These are phyloP conservation scores for Solenopsis invicta DNA, from an alignment of 1,140 invertebrate species.

Conservation along the genomic window DNA sequence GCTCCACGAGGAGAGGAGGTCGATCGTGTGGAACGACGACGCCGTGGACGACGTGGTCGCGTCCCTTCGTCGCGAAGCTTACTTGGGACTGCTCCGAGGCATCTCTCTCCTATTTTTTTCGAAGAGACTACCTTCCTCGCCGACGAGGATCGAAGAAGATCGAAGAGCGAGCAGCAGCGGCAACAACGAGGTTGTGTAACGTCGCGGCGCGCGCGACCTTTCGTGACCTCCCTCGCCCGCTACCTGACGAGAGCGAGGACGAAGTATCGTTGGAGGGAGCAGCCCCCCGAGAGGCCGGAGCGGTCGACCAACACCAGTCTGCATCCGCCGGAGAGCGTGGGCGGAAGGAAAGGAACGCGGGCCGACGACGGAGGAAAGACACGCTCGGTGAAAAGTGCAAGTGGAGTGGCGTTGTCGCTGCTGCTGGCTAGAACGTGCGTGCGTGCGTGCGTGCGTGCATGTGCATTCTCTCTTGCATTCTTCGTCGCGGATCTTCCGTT, in stretches of 20 bases:
- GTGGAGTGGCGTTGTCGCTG: conserved; percentile 48
- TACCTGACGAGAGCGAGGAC: too few relatives aligned
- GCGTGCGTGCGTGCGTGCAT: conserved; percentile 32
- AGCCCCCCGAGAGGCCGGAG: conserved; percentile 36
- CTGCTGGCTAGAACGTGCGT: conserved; percentile 15
- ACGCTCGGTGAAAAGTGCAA: conserved; percentile 73
- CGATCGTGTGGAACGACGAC: conserved; percentile 6
- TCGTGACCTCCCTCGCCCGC: conserved; percentile 67
- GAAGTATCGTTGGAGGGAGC: conserved; percentile 48
- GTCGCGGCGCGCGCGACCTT: conserved; percentile 64
- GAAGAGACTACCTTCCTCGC: neutral
- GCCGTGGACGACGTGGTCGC: too few relatives aligned
- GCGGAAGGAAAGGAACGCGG: conserved; percentile 50
- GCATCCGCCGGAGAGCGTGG: conserved; percentile 54
- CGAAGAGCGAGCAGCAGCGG: too few relatives aligned
- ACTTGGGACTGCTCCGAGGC: neutral
- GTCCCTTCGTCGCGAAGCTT: too few relatives aligned
- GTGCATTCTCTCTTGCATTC: too few relatives aligned
- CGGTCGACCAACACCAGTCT: conserved; percentile 67
- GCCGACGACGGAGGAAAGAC: conserved; percentile 5
- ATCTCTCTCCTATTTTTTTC: neutral
- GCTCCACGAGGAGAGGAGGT: conserved; percentile 26
- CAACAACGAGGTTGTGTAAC: too few relatives aligned
- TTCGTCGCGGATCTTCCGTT: neutral
- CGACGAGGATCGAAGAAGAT: neutral